Conservation (phyloP, 1,140 invertebrate genomes). For the Leucophenga varia region DNA sequence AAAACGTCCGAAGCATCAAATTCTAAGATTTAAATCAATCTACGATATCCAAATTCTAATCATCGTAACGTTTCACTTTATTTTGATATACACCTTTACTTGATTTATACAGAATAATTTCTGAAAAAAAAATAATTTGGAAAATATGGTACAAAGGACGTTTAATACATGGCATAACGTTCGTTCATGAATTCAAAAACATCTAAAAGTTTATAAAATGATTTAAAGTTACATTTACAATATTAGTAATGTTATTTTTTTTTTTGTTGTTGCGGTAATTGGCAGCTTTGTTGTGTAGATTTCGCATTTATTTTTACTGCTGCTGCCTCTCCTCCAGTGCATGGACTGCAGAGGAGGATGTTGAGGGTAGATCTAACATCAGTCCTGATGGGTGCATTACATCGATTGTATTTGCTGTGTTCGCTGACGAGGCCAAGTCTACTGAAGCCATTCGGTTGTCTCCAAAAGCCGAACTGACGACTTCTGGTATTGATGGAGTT, state of each 20-base stretch:
- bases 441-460: constrained; percentile 33
- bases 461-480: constrained; percentile 13
- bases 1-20: too few relatives aligned
- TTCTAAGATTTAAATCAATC: too few relatives aligned
- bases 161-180: too few relatives aligned
- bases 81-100: too few relatives aligned
- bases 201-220: too few relatives aligned
- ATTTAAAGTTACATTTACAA: constrained; percentile 13
- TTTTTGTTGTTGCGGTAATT: constrained; percentile 21
- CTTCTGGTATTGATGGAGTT: constrained; percentile 34
- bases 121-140: too few relatives aligned
- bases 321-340: constrained; percentile 23
- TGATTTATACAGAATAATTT: too few relatives aligned
- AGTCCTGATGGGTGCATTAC: constrained; percentile 25
- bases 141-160: not conserved
- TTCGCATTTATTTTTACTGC: constrained; percentile 18
- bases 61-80: too few relatives aligned
- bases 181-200: too few relatives aligned
- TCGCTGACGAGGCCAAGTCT: constrained; percentile 43
- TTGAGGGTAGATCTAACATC: constrained; percentile 29
- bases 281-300: constrained; percentile 25
- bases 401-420: constrained; percentile 40
- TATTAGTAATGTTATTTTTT: constrained; percentile 12
- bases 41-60: too few relatives aligned
- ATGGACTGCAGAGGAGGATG: constrained; percentile 15